Evolutionary conservation across 2,113 vertebrate species (phyloP).

Genomic region (Promerops cafer): DNA sequence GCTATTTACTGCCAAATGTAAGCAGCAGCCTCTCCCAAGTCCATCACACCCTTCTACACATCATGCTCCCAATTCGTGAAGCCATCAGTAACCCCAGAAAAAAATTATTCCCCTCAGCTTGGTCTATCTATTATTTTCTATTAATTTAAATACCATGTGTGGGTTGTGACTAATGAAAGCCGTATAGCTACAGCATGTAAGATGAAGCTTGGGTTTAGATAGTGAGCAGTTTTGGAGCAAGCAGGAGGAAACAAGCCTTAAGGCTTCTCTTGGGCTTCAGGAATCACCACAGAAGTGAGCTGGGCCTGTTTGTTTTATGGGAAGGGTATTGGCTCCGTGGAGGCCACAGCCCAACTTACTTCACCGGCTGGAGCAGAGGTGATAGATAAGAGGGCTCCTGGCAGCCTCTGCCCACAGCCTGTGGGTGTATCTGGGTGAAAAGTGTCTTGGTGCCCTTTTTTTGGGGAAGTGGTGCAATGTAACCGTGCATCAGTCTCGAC

Average conservation of each 20-base stretch:
- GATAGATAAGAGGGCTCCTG: background rate
- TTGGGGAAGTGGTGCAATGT: background rate
- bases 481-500: accelerated
- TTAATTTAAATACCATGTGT: background rate
- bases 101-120: background rate
- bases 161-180: background rate
- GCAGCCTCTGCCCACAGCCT: background rate
- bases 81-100: background rate
- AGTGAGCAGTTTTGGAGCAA: background rate
- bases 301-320: background rate
- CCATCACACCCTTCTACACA: background rate
- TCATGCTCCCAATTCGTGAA: background rate
- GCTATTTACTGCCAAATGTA: background rate
- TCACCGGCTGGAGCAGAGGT: background rate
- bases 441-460: background rate
- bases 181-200: background rate
- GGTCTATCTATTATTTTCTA: background rate
- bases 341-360: background rate
- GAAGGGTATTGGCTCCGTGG: background rate
- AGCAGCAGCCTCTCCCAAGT: background rate
- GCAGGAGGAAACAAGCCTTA: background rate
- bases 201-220: background rate
- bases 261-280: background rate
- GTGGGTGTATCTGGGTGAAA: background rate
- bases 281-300: background rate